These are phyloP conservation scores for Hemitrygon akajei DNA, from an alignment of 2,797 vertebrate species.

Conservation along the genomic window DNA sequence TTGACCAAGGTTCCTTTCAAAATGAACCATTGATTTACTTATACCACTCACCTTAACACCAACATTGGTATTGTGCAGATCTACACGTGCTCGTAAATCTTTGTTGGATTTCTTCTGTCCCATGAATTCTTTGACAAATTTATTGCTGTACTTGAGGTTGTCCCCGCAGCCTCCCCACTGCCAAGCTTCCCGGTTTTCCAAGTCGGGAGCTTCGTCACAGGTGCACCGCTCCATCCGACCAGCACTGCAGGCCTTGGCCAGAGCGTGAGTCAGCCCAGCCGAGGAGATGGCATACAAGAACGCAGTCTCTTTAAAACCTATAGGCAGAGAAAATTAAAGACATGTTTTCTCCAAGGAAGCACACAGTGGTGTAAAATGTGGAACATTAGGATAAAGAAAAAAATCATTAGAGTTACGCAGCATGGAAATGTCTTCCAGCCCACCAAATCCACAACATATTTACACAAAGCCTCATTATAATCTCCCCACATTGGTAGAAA, in stretches of 20 bases:
- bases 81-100: constrained; percentile 85
- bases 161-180: constrained; percentile 97
- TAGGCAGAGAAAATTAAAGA: constrained; percentile 55
- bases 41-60: constrained; percentile 79
- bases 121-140: constrained; percentile 96
- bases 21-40: background rate
- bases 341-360: background rate
- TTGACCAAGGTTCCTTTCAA: background rate
- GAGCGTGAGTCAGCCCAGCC: constrained; percentile 83
- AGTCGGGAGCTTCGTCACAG: constrained; percentile 88
- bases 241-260: constrained; percentile 93
- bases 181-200: constrained; percentile 97
- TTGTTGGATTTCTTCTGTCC: constrained; percentile 84
- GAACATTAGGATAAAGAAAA: background rate
- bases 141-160: constrained; percentile 98
- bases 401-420: too few species aligned
- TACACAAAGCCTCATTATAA: too few species aligned
- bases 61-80: constrained; percentile 96
- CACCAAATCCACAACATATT: too few species aligned
- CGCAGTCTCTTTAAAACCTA: constrained; percentile 96
- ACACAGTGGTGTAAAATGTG: background rate
- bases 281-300: constrained; percentile 91
- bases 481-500: too few species aligned
- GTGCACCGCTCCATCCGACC: constrained; percentile 97
- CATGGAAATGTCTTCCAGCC: too few species aligned